These are phyloP conservation scores for Pogonognathellus flavescens DNA, from an alignment of 1,140 invertebrate species.

Conservation along the genomic window DNA sequence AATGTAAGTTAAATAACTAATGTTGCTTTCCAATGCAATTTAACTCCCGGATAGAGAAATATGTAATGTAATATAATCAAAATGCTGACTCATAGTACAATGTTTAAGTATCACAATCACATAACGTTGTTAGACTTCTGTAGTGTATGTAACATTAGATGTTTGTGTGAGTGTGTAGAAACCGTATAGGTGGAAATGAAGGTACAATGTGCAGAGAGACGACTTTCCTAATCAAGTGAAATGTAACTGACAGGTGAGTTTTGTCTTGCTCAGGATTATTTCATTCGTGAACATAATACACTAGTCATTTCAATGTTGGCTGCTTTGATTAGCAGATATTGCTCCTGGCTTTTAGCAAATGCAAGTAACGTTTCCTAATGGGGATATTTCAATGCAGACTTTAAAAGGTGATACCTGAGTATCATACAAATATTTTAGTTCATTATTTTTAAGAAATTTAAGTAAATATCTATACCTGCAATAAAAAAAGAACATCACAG, in stretches of 20 bases:
- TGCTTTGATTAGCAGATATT: neutral
- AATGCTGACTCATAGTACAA: conserved; percentile 17
- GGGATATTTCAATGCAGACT: neutral
- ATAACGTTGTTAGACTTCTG: no score
- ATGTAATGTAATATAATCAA: conserved; percentile 35
- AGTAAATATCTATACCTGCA: no score
- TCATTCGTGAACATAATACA: conserved; percentile 21
- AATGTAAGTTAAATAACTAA: conserved; percentile 22
- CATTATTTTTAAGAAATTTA: no score
- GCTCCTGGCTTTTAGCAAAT: conserved; percentile 48
- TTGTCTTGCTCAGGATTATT: conserved; percentile 44
- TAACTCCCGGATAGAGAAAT: neutral
- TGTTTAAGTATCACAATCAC: no score
- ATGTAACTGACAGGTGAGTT: conserved; percentile 48
- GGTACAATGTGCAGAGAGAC: conserved; percentile 23
- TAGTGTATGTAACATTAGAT: neutral
- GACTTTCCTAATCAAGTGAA: conserved; percentile 39
- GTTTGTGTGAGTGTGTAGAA: neutral
- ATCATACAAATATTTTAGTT: no score
- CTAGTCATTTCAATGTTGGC: neutral
- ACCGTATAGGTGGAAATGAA: neutral
- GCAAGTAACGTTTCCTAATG: conserved; percentile 48
- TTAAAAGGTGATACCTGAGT: neutral
- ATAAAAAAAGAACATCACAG: no score
- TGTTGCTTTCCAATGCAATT: neutral